A percentile compares a stretch with the other conserved stretches of the same genome.
Evolutionary conservation across 2,113 vertebrate species (phyloP).

Genomic region (Mobula birostris): DNA sequence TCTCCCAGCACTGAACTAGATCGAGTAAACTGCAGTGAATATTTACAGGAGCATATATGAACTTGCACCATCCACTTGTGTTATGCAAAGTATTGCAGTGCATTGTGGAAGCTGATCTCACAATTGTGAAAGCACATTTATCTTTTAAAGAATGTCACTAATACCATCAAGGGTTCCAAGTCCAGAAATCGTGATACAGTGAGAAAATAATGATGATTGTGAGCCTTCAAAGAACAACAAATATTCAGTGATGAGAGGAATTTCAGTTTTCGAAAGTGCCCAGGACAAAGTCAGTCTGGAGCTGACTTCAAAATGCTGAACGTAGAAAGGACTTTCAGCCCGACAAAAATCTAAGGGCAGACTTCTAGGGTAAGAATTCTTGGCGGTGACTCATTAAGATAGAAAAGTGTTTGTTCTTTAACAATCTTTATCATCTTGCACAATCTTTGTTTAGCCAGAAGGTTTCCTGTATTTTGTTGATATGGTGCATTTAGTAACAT

Average conservation of each 20-base stretch:
- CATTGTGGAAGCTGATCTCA: too few species aligned
- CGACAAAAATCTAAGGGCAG: neutral
- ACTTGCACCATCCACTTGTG: too few species aligned
- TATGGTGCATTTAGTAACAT: neutral
- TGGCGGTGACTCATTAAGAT: neutral
- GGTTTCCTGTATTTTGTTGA: neutral
- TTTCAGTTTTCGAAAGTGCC: neutral
- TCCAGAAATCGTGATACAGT: neutral
- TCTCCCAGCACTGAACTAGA: too few species aligned
- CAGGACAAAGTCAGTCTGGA: neutral
- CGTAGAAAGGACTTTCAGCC: neutral
- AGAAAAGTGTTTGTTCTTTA: neutral
- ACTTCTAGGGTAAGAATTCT: neutral
- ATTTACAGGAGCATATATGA: too few species aligned
- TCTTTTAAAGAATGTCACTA: too few species aligned
- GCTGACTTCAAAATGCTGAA: neutral
- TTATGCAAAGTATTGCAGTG: too few species aligned
- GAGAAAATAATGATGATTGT: neutral
- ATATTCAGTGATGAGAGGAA: neutral
- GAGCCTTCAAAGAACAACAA: neutral
- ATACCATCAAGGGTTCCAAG: too few species aligned
- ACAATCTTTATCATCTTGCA: neutral
- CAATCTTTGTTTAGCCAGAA: neutral
- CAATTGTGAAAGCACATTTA: too few species aligned
- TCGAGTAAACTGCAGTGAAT: too few species aligned